Base-by-base conservation (phyloP, 2,888 invertebrate genomes). In the Ormyrus rosae region DNA sequence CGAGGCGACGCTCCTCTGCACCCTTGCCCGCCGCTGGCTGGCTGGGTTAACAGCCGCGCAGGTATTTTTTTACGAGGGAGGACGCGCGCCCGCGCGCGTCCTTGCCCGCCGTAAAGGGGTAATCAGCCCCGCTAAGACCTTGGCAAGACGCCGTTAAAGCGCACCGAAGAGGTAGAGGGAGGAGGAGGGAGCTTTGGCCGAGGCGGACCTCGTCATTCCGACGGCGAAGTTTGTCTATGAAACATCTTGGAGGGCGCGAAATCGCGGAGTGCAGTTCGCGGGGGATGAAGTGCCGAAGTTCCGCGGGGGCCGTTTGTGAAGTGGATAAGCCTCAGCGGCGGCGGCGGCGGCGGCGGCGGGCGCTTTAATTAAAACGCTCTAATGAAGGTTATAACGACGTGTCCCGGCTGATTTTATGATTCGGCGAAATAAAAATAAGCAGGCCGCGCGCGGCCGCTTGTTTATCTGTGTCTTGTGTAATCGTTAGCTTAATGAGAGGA, bases 101-200 rank as follows among this genome's bases (percentile, higher is more conserved):
- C 46, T 19, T 13, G 10, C 48, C 56, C 11, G 50, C 88, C 86
- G 86, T 90, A 90, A 90, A 90, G 90, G 90, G 90, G 90, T 90
- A 90, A 90, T 90, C 90, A 88, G 87, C 88, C 89, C 87, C 34
- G 56, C 34, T 10, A 19, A 56, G 64, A 55, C 73, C 65, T 34
- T 34, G 34, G 34, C 34, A 34, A 34, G 34, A 34, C 34, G 34
- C 34, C 34, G 34, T 34, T 34, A 34, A 34, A 34, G 34, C 34
- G 34, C 13, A 13, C 34, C 34, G 34, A 34, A 34, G 34, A 34
- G 34, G 34, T 34, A 34, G 34, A 34, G 34, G 34, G 34, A 34
- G 34, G 34, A 56, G 53, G 19, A 19, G 13, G 10, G n/a, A 8
- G 10, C 63, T n/a, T 11, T 55, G 46, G 11, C 11, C 11, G 50